A percentile compares a stretch with the other conserved stretches of the same genome.
Evolutionary conservation across 2,888 invertebrate genomes (phyloP).

Genomic region (Psylliodes chrysocephalus): DNA sequence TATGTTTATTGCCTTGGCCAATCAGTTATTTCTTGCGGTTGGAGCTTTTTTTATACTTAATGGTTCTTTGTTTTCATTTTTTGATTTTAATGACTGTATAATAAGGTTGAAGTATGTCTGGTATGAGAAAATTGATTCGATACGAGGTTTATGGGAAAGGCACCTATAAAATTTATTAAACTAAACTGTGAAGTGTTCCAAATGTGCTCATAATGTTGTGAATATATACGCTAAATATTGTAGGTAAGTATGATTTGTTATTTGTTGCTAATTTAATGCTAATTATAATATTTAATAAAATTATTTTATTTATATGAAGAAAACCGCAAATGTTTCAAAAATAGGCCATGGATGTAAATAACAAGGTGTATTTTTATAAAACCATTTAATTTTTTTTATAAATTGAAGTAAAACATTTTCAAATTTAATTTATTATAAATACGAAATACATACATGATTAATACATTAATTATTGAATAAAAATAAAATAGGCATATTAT

Average conservation of each 20-base stretch:
- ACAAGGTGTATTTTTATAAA: no score
- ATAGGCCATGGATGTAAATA: no score
- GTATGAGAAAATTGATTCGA: conserved; percentile 42
- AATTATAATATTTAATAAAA: not conserved
- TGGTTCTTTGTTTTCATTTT: conserved; percentile 42
- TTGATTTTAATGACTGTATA: conserved; percentile 39
- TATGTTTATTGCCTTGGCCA: conserved; percentile 48
- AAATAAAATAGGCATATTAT: no score
- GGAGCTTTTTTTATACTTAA: conserved; percentile 39
- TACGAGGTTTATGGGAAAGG: conserved; percentile 37
- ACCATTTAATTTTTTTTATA: no score
- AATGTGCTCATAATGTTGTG: conserved; percentile 24
- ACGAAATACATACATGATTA: no score
- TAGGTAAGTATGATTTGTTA: conserved; percentile 22
- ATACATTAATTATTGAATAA: no score
- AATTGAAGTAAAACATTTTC: no score
- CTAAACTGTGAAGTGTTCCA: conserved; percentile 31
- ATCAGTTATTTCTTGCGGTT: conserved; percentile 45
- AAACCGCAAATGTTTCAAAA: no score
- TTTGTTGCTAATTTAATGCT: conserved; percentile 18
- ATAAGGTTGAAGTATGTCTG: conserved; percentile 40
- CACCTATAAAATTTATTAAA: conserved; percentile 38
- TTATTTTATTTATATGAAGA: no score
- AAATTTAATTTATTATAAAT: no score
- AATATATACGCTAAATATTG: conserved; percentile 24